Evolutionary conservation across 2,797 vertebrate genomes (phyloP).

Genomic region (Pygocentrus nattereri): DNA sequence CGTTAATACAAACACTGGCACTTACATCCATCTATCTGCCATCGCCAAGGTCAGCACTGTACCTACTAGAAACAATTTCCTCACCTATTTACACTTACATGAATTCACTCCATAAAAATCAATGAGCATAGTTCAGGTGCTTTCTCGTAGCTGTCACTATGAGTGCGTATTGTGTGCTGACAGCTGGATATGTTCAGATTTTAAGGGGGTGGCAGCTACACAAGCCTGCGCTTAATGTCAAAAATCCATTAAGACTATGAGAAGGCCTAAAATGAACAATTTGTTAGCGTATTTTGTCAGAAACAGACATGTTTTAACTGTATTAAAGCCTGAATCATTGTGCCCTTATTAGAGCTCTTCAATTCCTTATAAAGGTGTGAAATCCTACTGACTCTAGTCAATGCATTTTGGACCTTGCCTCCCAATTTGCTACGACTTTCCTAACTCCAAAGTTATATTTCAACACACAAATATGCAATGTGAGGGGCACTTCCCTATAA

Average conservation of each 20-base stretch:
- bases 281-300: not conserved
- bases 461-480: constrained; percentile 32
- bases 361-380: not conserved
- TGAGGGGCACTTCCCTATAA: constrained; percentile 42
- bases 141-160: not conserved
- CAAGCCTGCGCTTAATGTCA: not conserved
- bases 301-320: no score
- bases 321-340: not conserved
- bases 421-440: not conserved
- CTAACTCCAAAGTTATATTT: constrained; percentile 15
- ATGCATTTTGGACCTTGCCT: not conserved
- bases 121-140: constrained; percentile 8
- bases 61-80: constrained; percentile 5
- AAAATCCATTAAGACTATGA: not conserved
- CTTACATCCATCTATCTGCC: not conserved
- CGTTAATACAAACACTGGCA: not conserved
- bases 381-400: not conserved
- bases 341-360: not conserved
- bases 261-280: no score
- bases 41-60: not conserved
- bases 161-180: not conserved
- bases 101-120: constrained; percentile 15
- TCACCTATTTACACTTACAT: constrained; percentile 7
- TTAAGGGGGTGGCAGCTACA: not conserved
- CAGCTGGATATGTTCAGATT: not conserved